A percentile compares a stretch with the other conserved stretches of the same genome.
Conservation (phyloP, 2,888 invertebrate genomes). For the Cephonodes hylas region DNA sequence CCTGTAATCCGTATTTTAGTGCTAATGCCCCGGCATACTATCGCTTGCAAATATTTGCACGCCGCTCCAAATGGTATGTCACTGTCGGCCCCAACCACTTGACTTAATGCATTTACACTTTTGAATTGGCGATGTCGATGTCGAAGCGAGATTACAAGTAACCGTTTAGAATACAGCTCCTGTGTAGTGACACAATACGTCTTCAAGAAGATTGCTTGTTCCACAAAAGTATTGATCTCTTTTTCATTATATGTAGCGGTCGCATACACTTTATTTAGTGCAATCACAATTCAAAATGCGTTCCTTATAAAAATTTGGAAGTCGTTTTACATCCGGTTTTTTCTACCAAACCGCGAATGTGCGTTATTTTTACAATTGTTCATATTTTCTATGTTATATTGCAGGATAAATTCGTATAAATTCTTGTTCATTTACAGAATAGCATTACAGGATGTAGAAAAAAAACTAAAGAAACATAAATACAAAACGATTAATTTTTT, state of each 20-base stretch:
- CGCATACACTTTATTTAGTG: too few species aligned
- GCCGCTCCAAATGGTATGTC: slow-evolving; percentile 69
- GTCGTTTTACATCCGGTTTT: not conserved
- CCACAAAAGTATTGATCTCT: too few species aligned
- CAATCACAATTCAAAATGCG: too few species aligned
- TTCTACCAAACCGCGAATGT: not conserved
- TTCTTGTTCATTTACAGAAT: not conserved
- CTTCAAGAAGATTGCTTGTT: too few species aligned
- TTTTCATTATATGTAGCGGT: too few species aligned
- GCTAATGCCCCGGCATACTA: slow-evolving; percentile 61
- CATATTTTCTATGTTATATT: not conserved
- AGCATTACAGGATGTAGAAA: too few species aligned
- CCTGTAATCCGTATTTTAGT: slow-evolving; percentile 63
- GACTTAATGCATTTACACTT: slow-evolving; percentile 64
- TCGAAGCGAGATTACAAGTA: not conserved
- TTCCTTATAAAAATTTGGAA: not conserved
- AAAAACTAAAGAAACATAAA: too few species aligned
- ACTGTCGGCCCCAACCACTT: slow-evolving; percentile 52
- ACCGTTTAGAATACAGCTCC: not conserved
- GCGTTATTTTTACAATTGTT: not conserved
- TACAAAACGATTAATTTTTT: too few species aligned
- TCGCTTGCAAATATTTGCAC: slow-evolving; percentile 68
- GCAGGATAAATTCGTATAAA: not conserved
- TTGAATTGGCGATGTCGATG: slow-evolving; percentile 22
- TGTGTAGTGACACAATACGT: not conserved